phyloP scores from a whole-genome alignment of 2,888 invertebrate genomes.

The Argyresthia albistria region DNA sequence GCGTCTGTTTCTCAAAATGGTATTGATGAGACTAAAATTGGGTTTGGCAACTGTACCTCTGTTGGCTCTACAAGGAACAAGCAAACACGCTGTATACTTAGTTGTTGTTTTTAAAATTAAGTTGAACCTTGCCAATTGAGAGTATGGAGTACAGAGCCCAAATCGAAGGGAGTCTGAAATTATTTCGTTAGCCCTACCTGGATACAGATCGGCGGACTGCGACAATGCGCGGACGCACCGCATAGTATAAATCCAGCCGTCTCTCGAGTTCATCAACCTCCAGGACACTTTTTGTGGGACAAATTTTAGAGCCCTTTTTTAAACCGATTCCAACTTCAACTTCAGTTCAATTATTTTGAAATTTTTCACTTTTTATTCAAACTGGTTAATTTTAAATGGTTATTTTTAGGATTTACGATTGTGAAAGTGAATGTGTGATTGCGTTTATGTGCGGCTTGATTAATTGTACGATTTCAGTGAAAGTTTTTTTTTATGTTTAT shows the following conservation, averaged over 20 bases:
- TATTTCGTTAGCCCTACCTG: slow-evolving; percentile 9
- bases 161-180: neutral
- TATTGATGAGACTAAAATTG: too few species aligned
- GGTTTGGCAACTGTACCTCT: too few species aligned
- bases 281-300: slow-evolving; percentile 59
- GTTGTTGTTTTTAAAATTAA: too few species aligned
- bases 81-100: too few species aligned
- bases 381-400: slow-evolving; percentile 28
- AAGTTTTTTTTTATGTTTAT: neutral
- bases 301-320: slow-evolving; percentile 55
- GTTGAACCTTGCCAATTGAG: too few species aligned
- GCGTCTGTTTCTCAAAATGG: too few species aligned
- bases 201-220: slow-evolving; percentile 28
- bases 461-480: neutral
- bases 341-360: slow-evolving; percentile 59
- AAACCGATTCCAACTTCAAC: slow-evolving; percentile 17
- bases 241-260: slow-evolving; percentile 5
- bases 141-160: too few species aligned
- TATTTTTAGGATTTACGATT: slow-evolving; percentile 18
- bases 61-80: too few species aligned
- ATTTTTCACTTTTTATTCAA: slow-evolving; percentile 47
- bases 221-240: slow-evolving; percentile 4
- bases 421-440: slow-evolving; percentile 5
- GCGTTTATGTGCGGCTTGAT: neutral
- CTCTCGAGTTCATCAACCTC: slow-evolving; percentile 24